Conservation (phyloP, 2,888 invertebrate species). For the Drosophila mulleri region DNA sequence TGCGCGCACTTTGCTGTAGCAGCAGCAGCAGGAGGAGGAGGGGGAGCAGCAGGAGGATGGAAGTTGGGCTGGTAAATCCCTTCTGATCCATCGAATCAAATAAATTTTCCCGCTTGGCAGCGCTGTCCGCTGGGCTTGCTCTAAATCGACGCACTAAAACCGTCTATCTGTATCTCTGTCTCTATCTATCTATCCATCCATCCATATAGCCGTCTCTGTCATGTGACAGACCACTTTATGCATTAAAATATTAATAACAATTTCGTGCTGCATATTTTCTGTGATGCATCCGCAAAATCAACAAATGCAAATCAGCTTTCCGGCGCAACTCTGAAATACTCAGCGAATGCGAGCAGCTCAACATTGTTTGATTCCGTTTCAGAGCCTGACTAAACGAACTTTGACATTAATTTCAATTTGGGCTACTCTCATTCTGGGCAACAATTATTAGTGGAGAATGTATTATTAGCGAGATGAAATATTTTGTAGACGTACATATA, state of each 20-base stretch:
- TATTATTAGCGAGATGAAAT: neutral
- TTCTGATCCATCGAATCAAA: constrained; percentile 21
- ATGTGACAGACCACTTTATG: constrained; percentile 43
- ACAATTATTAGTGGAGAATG: neutral
- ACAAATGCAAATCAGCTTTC: constrained; percentile 31
- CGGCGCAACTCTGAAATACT: neutral
- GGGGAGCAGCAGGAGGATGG: neutral
- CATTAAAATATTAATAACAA: constrained; percentile 73
- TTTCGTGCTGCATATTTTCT: constrained; percentile 62
- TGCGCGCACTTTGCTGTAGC: constrained; percentile 43
- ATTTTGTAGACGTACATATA: neutral
- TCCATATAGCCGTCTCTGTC: constrained; percentile 12
- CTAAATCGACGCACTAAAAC: constrained; percentile 56
- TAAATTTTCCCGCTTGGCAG: neutral
- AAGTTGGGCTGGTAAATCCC: constrained; percentile 39
- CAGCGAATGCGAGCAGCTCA: neutral
- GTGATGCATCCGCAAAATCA: constrained; percentile 44
- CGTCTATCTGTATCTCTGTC: constrained; percentile 1
- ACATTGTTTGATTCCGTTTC: neutral
- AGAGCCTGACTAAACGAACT: neutral
- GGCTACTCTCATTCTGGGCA: neutral
- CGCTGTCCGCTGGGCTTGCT: constrained; percentile 26
- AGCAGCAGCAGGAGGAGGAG: constrained; percentile 1
- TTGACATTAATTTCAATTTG: neutral
- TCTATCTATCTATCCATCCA: neutral